Percentiles rank a stretch among this genome's conserved stretches.
Evolutionary conservation across 2,888 invertebrate genomes (phyloP).

Genomic region (Pegoplata infirma): DNA sequence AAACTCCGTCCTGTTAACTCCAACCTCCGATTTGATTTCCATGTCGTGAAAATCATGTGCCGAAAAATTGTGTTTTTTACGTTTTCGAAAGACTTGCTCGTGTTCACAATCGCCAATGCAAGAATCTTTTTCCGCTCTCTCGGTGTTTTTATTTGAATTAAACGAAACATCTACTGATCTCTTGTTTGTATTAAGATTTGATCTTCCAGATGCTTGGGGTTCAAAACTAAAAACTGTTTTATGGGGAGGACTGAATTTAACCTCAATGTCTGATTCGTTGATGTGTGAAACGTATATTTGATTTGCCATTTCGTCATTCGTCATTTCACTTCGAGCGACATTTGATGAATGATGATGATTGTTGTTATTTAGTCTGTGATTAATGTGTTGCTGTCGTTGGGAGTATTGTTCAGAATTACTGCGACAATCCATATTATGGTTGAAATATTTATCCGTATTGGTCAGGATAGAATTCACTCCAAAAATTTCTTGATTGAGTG

Average conservation of each 20-base stretch:
- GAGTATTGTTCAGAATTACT: neutral
- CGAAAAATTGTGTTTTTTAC: slow-evolving; percentile 16
- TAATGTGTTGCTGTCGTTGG: slow-evolving; percentile 15
- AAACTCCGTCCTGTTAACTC: slow-evolving; percentile 14
- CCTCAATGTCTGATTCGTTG: slow-evolving; percentile 20
- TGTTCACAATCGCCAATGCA: slow-evolving; percentile 15
- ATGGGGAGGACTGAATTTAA: slow-evolving; percentile 23
- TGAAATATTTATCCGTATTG: slow-evolving; percentile 45
- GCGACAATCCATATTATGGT: slow-evolving; percentile 22
- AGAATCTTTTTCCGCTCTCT: slow-evolving; percentile 11
- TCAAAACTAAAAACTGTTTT: slow-evolving; percentile 32
- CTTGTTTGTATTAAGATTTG: slow-evolving; percentile 13
- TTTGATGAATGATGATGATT: neutral
- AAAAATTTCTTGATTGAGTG: slow-evolving; percentile 21
- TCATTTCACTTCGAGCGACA: neutral
- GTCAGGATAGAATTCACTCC: slow-evolving; percentile 18
- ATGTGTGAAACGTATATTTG: slow-evolving; percentile 35
- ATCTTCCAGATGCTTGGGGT: neutral
- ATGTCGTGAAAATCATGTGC: slow-evolving; percentile 9
- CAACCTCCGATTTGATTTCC: slow-evolving; percentile 33
- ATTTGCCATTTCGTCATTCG: slow-evolving; percentile 24
- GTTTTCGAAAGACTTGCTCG: slow-evolving; percentile 34
- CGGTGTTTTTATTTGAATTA: slow-evolving; percentile 7
- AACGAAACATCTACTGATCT: slow-evolving; percentile 4
- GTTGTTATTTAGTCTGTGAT: slow-evolving; percentile 1